These are phyloP conservation scores for Ditylenchus weischeri DNA, from an alignment of 2,888 invertebrate species.

Conservation along the genomic window DNA sequence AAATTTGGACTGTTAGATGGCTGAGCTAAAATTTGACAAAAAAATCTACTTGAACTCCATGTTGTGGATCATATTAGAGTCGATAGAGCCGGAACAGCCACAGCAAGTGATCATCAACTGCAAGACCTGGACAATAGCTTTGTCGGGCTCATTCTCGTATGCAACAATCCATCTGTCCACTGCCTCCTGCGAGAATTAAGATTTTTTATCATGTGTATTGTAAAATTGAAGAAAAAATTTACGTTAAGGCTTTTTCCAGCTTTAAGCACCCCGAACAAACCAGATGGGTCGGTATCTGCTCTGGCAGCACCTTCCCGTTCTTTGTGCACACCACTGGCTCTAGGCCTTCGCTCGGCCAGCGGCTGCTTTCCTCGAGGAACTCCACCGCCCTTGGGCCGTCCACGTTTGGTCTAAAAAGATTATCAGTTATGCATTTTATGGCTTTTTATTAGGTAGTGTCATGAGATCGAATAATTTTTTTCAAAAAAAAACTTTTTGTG, in stretches of 20 bases:
- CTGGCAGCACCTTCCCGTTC: constrained; percentile 3
- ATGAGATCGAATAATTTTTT: no score
- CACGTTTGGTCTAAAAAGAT: constrained; percentile 38
- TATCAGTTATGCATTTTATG: no score
- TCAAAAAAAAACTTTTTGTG: no score
- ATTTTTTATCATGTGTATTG: background rate
- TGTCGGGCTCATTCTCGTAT: constrained; percentile 79
- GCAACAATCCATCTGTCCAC: constrained; percentile 99
- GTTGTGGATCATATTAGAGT: constrained; percentile 60
- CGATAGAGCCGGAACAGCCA: constrained; percentile 89
- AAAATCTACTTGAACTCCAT: constrained; percentile 39
- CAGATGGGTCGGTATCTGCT: constrained; percentile 36
- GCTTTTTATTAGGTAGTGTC: no score
- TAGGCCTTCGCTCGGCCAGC: constrained; percentile 21
- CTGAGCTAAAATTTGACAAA: background rate
- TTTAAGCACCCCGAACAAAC: constrained; percentile 44
- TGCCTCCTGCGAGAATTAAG: constrained; percentile 58
- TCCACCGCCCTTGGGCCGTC: constrained; percentile 36
- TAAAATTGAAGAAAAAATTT: background rate
- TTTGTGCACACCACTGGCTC: constrained; percentile 23
- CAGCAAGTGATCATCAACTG: constrained; percentile 97
- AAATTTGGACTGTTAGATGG: constrained; percentile 14
- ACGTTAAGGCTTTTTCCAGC: constrained; percentile 40
- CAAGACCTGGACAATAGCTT: constrained; percentile 84
- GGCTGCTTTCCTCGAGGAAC: constrained; percentile 26